These are phyloP conservation scores for Oryzias woworae DNA, from an alignment of 2,113 vertebrate species.

Conservation along the genomic window DNA sequence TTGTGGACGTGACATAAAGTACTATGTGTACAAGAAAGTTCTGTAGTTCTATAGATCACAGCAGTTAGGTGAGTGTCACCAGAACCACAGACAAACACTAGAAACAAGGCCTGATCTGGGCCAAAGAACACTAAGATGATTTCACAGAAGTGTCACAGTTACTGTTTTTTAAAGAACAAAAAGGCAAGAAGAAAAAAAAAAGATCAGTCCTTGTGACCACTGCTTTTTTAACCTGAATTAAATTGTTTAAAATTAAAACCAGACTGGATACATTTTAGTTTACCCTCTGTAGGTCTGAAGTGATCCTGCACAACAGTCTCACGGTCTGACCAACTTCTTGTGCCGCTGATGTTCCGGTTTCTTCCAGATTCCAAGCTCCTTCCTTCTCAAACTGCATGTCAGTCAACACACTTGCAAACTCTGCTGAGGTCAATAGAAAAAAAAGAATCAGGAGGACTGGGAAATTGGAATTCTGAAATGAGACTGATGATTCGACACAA, in stretches of 20 bases:
- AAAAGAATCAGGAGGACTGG: background rate
- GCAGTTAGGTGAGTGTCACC: too few species aligned
- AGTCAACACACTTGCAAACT: conserved; percentile 32
- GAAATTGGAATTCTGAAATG: background rate
- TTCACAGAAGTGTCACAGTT: background rate
- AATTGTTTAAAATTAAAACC: background rate
- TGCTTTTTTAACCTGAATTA: background rate
- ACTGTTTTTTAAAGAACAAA: background rate
- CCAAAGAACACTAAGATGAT: too few species aligned
- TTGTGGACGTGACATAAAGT: too few species aligned
- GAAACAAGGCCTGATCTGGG: too few species aligned
- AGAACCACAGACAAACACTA: too few species aligned
- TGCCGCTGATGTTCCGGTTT: conserved; percentile 29
- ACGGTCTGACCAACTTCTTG: conserved; percentile 62
- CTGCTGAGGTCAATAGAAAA: conserved; percentile 38
- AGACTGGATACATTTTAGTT: conserved; percentile 3
- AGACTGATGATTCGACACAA: background rate
- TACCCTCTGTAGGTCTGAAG: conserved; percentile 72
- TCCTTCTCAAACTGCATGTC: conserved; percentile 72
- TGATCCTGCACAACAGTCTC: conserved; percentile 70
- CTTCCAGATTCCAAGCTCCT: conserved; percentile 22
- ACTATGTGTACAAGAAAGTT: too few species aligned
- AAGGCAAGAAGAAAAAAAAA: background rate
- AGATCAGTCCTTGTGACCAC: background rate
- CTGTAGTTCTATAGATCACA: too few species aligned